These are phyloP conservation scores for Mus caroli DNA, from an alignment of 2,797 vertebrate genomes.

Conservation along the genomic window DNA sequence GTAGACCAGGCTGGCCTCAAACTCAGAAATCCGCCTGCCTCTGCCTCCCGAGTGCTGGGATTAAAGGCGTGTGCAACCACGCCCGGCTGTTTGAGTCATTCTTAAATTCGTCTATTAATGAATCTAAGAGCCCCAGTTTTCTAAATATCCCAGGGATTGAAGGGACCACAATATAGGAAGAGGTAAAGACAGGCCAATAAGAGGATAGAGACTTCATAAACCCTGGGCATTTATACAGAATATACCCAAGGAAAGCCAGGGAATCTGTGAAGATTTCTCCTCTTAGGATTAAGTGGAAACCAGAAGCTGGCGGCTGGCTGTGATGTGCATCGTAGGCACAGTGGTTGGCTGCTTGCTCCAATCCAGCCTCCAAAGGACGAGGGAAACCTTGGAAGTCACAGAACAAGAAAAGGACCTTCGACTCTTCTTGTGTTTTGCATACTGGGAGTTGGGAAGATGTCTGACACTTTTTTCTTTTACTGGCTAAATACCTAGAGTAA, in stretches of 20 bases:
- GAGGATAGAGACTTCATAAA: background rate
- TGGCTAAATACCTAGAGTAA: background rate
- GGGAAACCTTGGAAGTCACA: rapidly evolving
- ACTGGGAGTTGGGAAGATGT: background rate
- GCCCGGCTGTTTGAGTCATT: background rate
- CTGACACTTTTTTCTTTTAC: background rate
- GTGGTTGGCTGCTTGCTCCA: rapidly evolving
- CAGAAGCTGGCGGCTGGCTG: rapidly evolving
- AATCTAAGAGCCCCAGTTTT: background rate
- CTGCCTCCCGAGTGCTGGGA: too few relatives aligned
- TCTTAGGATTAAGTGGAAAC: rapidly evolving
- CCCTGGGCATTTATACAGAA: rapidly evolving
- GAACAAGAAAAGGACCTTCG: background rate
- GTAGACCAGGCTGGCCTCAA: too few relatives aligned
- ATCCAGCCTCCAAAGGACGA: rapidly evolving
- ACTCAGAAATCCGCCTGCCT: too few relatives aligned
- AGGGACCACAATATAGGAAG: background rate
- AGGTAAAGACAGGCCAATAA: background rate
- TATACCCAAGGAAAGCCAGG: rapidly evolving
- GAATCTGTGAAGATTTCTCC: background rate
- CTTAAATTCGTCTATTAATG: background rate
- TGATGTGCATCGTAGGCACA: rapidly evolving
- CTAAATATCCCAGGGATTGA: background rate
- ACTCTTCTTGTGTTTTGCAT: too few relatives aligned
- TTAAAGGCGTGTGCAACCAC: too few relatives aligned